Base-by-base conservation (phyloP, 2,113 vertebrate species). In the Otolemur garnettii region DNA sequence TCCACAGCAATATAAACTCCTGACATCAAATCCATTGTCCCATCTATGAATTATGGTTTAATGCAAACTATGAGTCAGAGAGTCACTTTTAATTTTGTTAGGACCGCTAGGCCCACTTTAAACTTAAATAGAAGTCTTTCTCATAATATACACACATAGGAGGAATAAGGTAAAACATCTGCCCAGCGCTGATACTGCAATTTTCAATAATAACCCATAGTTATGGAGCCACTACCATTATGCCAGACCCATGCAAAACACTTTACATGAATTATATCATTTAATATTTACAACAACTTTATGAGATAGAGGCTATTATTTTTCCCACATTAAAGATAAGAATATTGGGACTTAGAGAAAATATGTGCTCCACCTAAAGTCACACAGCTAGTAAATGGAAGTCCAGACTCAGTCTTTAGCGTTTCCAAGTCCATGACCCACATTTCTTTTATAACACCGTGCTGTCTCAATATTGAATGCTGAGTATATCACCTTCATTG, bases 51-150 rank as follows among this genome's bases (percentile, higher is more conserved):
- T 75, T 81, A 38, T 57, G 22, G 9, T 38, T 17, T 17, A 53
- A 93, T 83, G 12, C 19, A 35, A 87, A 88, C 62, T 35, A 15
- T 82, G 42, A 72, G 33, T 87, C 42, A 79, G 71, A 84, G 33
- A 88, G n/a, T 78, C 30, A 21, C 74, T 91, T 89, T 68, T 64
- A 77, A 75, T 81, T 96, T 72, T 95, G 19, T 71, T 86, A 30
- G 10, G 55, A 60, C 4, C 55, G 92, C 30, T 35, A 78, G 71
- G 1, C n/a, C 17, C 22, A 91, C 12, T 62, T 86, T 68, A 74
- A 8, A 77, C 33, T 92, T 35, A 75, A 91, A 82, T 22, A 38
- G 11, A 75, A 77, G 42, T 60, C 19, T 83, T 89, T 80, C 53
- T 28, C 55, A 1, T 53, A 55, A 91, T 30, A 17, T 74, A 22